These are phyloP conservation scores for Nyleta sp. DNA, from an alignment of 2,888 invertebrate genomes.

Conservation along the genomic window DNA sequence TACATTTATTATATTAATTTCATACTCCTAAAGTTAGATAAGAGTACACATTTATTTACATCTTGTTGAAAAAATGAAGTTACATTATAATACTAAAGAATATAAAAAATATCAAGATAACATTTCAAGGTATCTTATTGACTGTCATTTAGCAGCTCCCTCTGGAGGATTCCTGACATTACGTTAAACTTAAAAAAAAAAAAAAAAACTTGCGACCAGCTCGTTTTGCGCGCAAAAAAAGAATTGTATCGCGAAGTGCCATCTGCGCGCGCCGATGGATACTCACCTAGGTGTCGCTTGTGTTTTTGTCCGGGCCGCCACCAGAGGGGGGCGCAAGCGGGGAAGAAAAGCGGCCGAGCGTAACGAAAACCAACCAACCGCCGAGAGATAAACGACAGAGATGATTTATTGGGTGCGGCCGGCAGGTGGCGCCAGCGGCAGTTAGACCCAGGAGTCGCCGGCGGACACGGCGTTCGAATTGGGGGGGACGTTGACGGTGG, in stretches of 20 bases:
- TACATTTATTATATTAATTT: no score
- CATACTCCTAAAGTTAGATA: no score
- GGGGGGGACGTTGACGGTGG: conserved; percentile 78
- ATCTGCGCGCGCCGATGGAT: conserved; percentile 14
- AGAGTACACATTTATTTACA: no score
- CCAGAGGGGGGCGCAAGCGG: conserved; percentile 20
- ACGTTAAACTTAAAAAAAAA: no score
- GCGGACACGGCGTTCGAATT: conserved; percentile 77
- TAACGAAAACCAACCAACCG: conserved; percentile 36
- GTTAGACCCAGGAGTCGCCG: conserved; percentile 73
- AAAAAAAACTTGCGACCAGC: no score
- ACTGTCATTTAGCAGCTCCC: no score
- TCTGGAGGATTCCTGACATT: no score
- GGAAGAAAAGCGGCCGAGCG: conserved; percentile 26
- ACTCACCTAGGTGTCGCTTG: conserved; percentile 49
- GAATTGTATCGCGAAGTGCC: neutral
- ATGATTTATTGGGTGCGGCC: conserved; percentile 21
- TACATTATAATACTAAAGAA: no score
- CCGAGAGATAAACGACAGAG: conserved; percentile 22
- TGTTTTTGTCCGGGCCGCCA: conserved; percentile 16
- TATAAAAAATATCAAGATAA: no score
- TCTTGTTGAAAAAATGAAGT: no score
- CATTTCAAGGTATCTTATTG: no score
- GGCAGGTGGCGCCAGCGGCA: conserved; percentile 31
- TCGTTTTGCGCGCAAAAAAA: no score